Base-by-base conservation (phyloP, 2,797 vertebrate species). In the Pitangus sulphuratus region DNA sequence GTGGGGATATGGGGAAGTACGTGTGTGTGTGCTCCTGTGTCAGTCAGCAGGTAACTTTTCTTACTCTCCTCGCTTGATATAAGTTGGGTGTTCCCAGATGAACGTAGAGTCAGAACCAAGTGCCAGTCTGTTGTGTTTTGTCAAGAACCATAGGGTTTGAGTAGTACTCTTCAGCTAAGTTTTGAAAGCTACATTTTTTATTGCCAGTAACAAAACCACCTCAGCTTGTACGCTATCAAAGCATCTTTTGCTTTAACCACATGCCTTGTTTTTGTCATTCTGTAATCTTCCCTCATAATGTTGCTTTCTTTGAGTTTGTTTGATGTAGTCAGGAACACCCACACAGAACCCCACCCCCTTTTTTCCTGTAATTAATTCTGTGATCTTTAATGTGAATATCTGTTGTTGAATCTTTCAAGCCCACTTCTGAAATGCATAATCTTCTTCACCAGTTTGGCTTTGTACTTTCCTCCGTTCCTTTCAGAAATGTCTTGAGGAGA, bases 291-390 rank as follows among this genome's bases (percentile, higher is more conserved):
- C 81, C 44, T 88, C 33, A 25, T 66, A 86, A 75, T 56, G 37
- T 92, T 93, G 30, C 69, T 84, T 94, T 92, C 53, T 93, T 85
- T 50, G 64, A 79, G 53, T 75, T 77, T 81, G 61, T 90, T 90
- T 94, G 69, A 89, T 91, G 79, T 78, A 45, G 53, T 87, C 0
- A 6, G 84, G 87, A 89, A 88, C 91, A 92, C 79, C 70, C 89
- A 93, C 3, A 0, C 68, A 61, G 81, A 93, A 68, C 48, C 25
- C 21, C 37, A 78, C 26, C 26, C 40, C 40, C 24, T 40, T 84
- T 84, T 85, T 64, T 77, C 48, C 68, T 71, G 71, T 68, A 91
- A 89, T 92, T 94, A 85, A 65, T 85, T 91, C 69, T 84, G 50
- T 93, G 84, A 70, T 91, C 82, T 76, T 86, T 69, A 72, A 60